phyloP scores from a whole-genome alignment of 2,113 vertebrate genomes.

The Myotis brandtii region DNA sequence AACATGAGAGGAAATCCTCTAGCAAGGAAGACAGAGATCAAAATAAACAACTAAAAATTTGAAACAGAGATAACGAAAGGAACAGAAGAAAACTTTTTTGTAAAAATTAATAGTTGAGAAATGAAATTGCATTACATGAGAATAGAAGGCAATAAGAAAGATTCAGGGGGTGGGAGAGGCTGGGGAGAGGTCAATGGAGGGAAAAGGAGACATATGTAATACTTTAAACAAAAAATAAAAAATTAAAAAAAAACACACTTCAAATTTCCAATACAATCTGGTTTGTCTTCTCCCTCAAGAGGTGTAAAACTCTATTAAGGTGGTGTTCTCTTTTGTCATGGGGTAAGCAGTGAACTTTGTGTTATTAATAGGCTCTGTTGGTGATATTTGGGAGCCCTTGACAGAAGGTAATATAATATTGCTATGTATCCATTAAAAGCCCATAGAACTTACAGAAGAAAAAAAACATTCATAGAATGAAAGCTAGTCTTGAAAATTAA shows the following conservation, averaged over 20 bases:
- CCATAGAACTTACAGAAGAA: neutral
- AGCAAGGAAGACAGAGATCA: neutral
- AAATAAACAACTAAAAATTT: neutral
- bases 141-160: neutral
- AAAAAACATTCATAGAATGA: neutral
- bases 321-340: neutral
- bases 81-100: neutral
- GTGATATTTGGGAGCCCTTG: neutral
- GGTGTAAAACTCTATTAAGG: neutral
- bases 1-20: neutral
- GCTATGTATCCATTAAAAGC: neutral
- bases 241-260: neutral
- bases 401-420: neutral
- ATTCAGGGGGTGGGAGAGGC: neutral
- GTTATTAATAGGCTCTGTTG: neutral
- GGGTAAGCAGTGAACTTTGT: neutral
- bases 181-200: no score
- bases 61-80: neutral
- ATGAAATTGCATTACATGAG: neutral
- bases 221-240: no score
- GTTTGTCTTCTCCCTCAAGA: neutral
- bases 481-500: neutral
- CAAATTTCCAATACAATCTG: neutral
- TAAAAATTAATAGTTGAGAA: conserved; percentile 25
- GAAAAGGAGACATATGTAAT: no score